Evolutionary conservation across 2,888 invertebrate genomes (phyloP).

Genomic region (Acleris laterana): DNA sequence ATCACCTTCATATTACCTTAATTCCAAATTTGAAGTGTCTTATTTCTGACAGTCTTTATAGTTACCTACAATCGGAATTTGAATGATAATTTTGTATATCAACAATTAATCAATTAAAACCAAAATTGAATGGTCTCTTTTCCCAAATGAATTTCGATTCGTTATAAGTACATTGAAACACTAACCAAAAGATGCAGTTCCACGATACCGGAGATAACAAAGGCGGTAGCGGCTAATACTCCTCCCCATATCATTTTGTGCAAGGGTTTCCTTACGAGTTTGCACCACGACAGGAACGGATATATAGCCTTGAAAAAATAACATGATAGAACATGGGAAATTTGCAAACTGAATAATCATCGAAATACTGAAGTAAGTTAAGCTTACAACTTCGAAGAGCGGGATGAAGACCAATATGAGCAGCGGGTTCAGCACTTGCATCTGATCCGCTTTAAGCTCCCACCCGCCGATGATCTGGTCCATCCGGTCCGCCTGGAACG

Average conservation of each 20-base stretch:
- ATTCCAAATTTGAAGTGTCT: too few species aligned
- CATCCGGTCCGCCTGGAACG: constrained; percentile 96
- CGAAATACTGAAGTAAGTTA: not conserved
- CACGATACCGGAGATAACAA: constrained; percentile 94
- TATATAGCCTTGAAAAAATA: constrained; percentile 85
- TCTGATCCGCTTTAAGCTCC: constrained; percentile 95
- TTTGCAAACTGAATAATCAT: not conserved
- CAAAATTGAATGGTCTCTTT: too few species aligned
- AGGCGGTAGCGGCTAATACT: constrained; percentile 92
- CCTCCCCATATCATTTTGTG: constrained; percentile 96
- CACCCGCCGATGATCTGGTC: constrained; percentile 90
- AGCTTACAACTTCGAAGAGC: constrained; percentile 87
- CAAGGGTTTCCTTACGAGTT: constrained; percentile 89
- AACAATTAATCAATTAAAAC: not conserved
- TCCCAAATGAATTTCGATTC: too few species aligned
- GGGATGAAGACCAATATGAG: constrained; percentile 94
- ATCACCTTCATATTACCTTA: too few species aligned
- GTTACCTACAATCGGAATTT: too few species aligned
- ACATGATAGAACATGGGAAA: not conserved
- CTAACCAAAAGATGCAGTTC: constrained; percentile 89
- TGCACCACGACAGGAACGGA: constrained; percentile 89
- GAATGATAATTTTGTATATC: too few species aligned
- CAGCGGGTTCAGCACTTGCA: constrained; percentile 96
- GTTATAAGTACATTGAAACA: constrained; percentile 12
- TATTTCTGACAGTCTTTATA: too few species aligned